Evolutionary conservation across 2,113 vertebrate species (phyloP).

Genomic region (Saccopteryx bilineata): DNA sequence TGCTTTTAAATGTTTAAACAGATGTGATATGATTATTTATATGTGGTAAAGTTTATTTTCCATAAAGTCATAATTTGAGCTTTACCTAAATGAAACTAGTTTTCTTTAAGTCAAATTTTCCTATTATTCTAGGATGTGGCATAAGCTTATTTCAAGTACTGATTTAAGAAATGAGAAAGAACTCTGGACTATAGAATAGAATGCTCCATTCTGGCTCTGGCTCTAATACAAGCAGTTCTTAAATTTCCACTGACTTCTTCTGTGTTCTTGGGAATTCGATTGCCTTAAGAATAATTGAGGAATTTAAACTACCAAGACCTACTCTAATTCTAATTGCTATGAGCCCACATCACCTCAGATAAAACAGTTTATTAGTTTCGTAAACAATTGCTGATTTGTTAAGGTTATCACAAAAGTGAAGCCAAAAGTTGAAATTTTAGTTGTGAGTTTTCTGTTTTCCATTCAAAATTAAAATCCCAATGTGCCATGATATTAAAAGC

Average conservation of each 20-base stretch:
- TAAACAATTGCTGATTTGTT: background rate
- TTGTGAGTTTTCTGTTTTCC: background rate
- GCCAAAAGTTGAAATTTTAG: background rate
- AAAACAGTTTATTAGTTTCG: background rate
- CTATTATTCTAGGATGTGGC: background rate
- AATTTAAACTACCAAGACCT: background rate
- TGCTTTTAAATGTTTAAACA: background rate
- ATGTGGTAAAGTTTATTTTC: background rate
- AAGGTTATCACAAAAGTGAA: background rate
- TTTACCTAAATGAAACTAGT: conserved; percentile 55
- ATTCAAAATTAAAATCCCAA: conserved; percentile 22
- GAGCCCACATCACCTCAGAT: background rate
- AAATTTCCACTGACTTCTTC: background rate
- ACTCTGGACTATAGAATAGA: background rate
- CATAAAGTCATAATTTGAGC: conserved; percentile 28
- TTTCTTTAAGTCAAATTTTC: background rate
- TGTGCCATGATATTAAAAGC: background rate
- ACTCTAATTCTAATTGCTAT: background rate
- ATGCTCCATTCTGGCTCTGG: background rate
- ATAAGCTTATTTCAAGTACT: background rate
- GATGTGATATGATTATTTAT: background rate
- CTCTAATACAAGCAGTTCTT: background rate
- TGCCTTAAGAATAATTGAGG: background rate
- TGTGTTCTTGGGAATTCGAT: background rate
- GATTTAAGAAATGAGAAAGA: background rate